Evolutionary conservation across 2,113 vertebrate genomes (phyloP), one percentile per base, ranked within the genome.

Genomic region (Micromys minutus): DNA sequence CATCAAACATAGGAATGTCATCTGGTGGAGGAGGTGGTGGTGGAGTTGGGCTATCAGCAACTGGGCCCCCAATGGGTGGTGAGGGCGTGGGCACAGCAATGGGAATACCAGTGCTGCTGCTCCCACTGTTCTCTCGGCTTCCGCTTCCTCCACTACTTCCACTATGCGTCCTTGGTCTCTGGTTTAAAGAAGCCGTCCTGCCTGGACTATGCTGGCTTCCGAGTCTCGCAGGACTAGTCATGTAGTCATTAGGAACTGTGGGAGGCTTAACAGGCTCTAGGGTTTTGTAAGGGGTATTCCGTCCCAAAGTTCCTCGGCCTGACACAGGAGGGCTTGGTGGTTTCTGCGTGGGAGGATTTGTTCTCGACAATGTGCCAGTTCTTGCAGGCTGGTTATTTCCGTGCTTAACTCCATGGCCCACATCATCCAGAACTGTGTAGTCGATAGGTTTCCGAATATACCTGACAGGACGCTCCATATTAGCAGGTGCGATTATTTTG

Each of bases 361-460:
- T 99, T 99, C 99, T 99, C 94, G 99, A 99, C 97, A 99, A 98
- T 31, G 99, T 99, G 98, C 99, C 99, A 98, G 99, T 99, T 99
- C 99, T 99, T 98, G 99, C 98, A 86, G 99, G 98, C 98, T 99
- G 99, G 98, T 99, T 99, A 98, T 99, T 99, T 98, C 99, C 99
- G 98, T 99, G 99, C 99, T 99, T 99, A 2, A 99, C 99, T 10
- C 99, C 99, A 90, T 99, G 99, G 97, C 99, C 99, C 93, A 99
- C 99, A 97, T 99, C 99, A 98, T 99, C 99, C 99, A 99, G 98
- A 91, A 99, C 98, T 39, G 97, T 99, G 98, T 99, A 99, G 98
- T 99, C 99, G 92, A 99, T 99, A 96, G 99, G 99, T 98, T 99
- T 99, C 98, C 99, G 99, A 99, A 99, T 99, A 99, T 99, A 99